Base-by-base conservation (phyloP, 2,888 invertebrate genomes). In the Cryptocephalus primarius region DNA sequence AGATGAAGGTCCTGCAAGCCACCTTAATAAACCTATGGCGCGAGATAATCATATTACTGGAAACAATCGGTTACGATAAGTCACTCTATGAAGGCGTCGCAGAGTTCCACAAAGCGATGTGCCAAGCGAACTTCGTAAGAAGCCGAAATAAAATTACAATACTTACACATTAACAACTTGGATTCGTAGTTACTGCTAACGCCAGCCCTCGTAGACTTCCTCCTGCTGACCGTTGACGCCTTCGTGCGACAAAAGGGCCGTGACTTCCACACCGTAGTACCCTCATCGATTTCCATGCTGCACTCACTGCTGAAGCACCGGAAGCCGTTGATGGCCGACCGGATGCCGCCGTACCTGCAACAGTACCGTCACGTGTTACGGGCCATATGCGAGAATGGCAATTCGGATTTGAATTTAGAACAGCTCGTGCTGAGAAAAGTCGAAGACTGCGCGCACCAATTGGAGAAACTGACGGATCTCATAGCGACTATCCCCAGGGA, bases 381-480 rank as follows among this genome's bases (percentile, higher is more conserved):
- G 41, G 39, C 49, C 10, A 46, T 71, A 31, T 67, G 67, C 46
- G 36, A 44, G 42, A 6, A 6, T 6, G 22, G 22, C 51, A 60
- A 63, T 49, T 53, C 64, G 0, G 57, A 62, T 38, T 34, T 48
- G 8, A 54, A 56, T 33, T 39, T 14, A 33, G 50, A 52, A 12
- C 44, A 48, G 31, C 39, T 52, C 8, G 46, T 52, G 10, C 42
- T 62, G 2, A 54, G 60, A 32, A 46, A 58, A 44, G 50, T 68
- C 8, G 51, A 65, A 8, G 61, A 69, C 48, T 68, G 66, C 55
- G 67, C 68, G n/a, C 66, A 70, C 56, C 58, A 60, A 48, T 56
- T 72, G 14, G 69, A 70, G 52, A 69, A 66, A 54, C 56, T 71
- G 43, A 67, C 68, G 3, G 66, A 61, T 4, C 45, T 62, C 54